phyloP scores from a whole-genome alignment of 2,888 invertebrate genomes.

The Tachina lurida region DNA sequence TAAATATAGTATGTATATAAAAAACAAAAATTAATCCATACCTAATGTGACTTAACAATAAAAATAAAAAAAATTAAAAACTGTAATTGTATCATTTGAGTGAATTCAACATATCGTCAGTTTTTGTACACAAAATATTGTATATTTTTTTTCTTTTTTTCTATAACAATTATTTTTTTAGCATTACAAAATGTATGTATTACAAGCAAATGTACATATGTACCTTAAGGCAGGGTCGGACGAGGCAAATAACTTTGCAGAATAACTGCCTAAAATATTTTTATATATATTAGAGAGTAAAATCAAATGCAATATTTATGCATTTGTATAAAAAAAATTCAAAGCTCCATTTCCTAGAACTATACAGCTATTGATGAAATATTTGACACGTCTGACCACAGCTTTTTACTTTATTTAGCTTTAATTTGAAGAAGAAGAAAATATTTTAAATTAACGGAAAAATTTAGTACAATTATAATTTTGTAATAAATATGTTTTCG shows the following conservation, averaged over 20 bases:
- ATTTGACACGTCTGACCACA: too few relatives aligned
- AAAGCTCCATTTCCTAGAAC: too few relatives aligned
- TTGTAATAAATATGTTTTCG: constrained; percentile 35
- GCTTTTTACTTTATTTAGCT: not conserved
- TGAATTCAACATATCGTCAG: constrained; percentile 47
- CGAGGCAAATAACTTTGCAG: too few relatives aligned
- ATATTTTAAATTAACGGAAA: constrained; percentile 1
- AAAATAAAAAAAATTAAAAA: not conserved
- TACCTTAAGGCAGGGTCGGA: constrained; percentile 4
- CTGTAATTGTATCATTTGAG: constrained; percentile 27
- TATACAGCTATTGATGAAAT: too few relatives aligned
- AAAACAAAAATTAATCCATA: constrained; percentile 9
- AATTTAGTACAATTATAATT: constrained; percentile 52
- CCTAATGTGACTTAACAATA: constrained; percentile 33
- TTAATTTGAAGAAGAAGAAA: not conserved
- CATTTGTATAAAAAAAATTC: too few relatives aligned
- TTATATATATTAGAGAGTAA: too few relatives aligned
- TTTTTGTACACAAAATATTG: constrained; percentile 13
- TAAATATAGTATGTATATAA: too few relatives aligned
- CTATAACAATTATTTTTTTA: constrained; percentile 7
- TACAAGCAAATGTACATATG: constrained; percentile 39
- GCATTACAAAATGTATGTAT: constrained; percentile 11
- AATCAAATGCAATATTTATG: too few relatives aligned
- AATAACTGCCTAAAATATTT: too few relatives aligned
- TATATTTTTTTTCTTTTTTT: constrained; percentile 2